Evolutionary conservation across 2,797 vertebrate species (phyloP).

Genomic region (Hafferia zeledoni): DNA sequence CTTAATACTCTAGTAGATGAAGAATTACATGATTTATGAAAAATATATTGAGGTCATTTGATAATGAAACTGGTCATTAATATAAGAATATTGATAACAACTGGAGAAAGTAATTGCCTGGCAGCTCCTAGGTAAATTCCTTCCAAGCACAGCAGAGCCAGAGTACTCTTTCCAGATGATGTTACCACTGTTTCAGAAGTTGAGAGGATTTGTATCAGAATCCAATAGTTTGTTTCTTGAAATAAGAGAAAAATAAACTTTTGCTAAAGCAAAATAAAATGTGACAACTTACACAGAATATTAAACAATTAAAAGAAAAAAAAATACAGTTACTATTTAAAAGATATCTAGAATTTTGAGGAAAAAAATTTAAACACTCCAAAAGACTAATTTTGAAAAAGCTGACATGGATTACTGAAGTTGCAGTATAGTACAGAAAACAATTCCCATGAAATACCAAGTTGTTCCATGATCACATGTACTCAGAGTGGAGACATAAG

Average conservation of each 20-base stretch:
- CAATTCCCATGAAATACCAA: neutral
- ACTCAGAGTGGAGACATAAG: neutral
- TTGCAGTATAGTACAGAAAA: neutral
- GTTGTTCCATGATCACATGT: rapidly evolving
- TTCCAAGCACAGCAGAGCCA: slow-evolving; percentile 26
- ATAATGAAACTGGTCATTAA: slow-evolving; percentile 25
- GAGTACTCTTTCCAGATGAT: neutral
- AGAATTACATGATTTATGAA: slow-evolving; percentile 34
- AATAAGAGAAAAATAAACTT: neutral
- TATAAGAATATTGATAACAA: slow-evolving; percentile 12
- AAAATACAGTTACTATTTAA: neutral
- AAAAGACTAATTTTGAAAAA: neutral
- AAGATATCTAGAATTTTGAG: neutral
- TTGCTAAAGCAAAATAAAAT: neutral
- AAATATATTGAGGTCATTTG: slow-evolving; percentile 37
- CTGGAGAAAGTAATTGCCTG: slow-evolving; percentile 52
- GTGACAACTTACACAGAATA: neutral
- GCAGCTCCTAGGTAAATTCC: slow-evolving; percentile 1
- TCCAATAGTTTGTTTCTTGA: neutral
- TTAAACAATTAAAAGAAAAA: neutral
- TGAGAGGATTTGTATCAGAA: neutral
- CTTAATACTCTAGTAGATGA: slow-evolving; percentile 16
- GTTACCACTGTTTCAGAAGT: neutral
- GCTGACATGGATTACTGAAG: neutral
- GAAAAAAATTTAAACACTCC: neutral